Base-by-base conservation (phyloP, 2,888 invertebrate species). In the Unio pictorum region DNA sequence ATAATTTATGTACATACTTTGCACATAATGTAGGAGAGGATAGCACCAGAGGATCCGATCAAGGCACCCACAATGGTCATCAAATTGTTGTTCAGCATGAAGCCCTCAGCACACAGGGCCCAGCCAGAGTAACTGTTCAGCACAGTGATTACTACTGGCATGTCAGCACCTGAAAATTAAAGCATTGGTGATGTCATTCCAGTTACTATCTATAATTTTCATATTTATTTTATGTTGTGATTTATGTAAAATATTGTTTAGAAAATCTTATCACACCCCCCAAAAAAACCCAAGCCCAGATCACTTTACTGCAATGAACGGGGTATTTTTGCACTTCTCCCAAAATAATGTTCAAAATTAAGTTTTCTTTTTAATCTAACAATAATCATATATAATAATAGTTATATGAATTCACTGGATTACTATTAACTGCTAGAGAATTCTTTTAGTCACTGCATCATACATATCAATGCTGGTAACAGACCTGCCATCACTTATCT, bases 1-100 rank as follows among this genome's bases (percentile, higher is more conserved):
- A 20, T 6, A 5, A 20, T 7, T 0, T 20, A 61, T 30, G 1
- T 30, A 4, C 7, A 74, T 76, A 95, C 95, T 92, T 95, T 95
- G 93, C 96, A 96, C 96, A 96, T 96, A 87, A 96, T 96, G 91
- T 96, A 96, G 0, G 96, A 96, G 8, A 96, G 92, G 90, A 96
- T 96, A 74, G 96, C 96, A 84, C 96, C 96, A 71, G 95, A 95
- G 72, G 95, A 95, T 64, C 96, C 96, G 89, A 96, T 96, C 78
- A 96, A 91, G 15, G 96, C 95, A 55, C 96, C 96, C 55, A 96
- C 95, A 83, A 96, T 94, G 26, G 96, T 96, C 95, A 96, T 95
- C 73, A 96, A 91, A 81, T 95, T 95, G 91, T 96, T 96, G 91
- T 96, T 95, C 75, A 96, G 91, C 96, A 96, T 96, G 91, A 96